These are phyloP conservation scores for Torymus texanus DNA, from an alignment of 2,888 invertebrate species.

Conservation along the genomic window DNA sequence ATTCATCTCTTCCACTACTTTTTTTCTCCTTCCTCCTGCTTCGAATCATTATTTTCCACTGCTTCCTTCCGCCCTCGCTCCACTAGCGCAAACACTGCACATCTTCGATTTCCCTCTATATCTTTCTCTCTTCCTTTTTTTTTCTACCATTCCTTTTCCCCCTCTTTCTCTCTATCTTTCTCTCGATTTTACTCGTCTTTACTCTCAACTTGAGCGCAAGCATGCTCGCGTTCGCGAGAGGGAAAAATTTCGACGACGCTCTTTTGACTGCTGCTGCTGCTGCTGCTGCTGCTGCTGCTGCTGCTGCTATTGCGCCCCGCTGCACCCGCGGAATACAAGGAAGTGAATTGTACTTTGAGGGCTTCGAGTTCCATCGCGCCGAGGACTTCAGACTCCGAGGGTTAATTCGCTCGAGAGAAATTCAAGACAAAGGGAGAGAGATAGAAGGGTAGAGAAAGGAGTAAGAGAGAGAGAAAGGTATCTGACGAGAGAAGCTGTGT, in stretches of 20 bases:
- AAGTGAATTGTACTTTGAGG: constrained; percentile 50
- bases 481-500: too few relatives aligned
- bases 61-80: neutral
- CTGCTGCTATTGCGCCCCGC: too few relatives aligned
- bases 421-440: constrained; percentile 3
- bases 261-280: constrained; percentile 43
- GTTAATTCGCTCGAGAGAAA: constrained; percentile 40
- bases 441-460: neutral
- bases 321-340: constrained; percentile 23
- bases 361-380: constrained; percentile 25
- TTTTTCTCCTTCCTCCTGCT: neutral
- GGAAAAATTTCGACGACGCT: constrained; percentile 36
- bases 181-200: constrained; percentile 22
- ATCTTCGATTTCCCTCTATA: neutral
- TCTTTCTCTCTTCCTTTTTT: constrained; percentile 16
- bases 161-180: constrained; percentile 15
- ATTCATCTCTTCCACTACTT: neutral
- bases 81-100: neutral
- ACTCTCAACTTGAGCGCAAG: constrained; percentile 23
- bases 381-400: constrained; percentile 4
- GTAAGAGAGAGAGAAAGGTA: too few relatives aligned
- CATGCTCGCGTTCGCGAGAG: neutral
- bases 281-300: too few relatives aligned
- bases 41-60: constrained; percentile 20
- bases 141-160: neutral